A percentile compares a stretch with the other conserved stretches of the same genome.
These are phyloP conservation scores for Hypomecis punctinalis DNA, from an alignment of 2,888 invertebrate species.

Conservation along the genomic window DNA sequence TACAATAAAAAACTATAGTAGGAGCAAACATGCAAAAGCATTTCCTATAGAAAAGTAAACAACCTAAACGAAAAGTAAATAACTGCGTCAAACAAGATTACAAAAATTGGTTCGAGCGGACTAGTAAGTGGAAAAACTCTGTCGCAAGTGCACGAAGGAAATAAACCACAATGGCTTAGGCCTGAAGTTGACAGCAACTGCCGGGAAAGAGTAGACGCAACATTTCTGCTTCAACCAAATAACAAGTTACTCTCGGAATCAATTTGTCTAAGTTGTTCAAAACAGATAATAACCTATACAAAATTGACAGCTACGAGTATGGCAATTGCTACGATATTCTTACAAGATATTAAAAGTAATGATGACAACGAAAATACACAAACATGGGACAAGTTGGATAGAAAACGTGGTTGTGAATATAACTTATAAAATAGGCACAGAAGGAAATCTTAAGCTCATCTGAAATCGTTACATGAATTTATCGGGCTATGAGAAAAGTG, in stretches of 20 bases:
- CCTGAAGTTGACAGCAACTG: constrained; percentile 75
- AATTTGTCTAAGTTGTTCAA: constrained; percentile 37
- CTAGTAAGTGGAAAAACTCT: constrained; percentile 40
- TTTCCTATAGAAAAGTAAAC: neutral
- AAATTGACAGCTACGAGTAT: neutral
- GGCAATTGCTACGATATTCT: neutral
- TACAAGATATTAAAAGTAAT: no score
- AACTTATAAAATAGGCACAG: no score
- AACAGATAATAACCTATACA: neutral
- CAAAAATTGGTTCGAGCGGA: constrained; percentile 29
- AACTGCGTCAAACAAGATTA: constrained; percentile 2
- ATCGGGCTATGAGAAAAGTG: neutral
- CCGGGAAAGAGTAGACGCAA: constrained; percentile 50
- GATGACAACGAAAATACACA: no score
- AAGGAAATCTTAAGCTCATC: no score
- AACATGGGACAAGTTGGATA: no score
- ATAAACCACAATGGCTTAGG: constrained; percentile 61
- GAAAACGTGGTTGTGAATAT: no score
- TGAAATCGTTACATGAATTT: neutral
- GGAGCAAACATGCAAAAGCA: no score
- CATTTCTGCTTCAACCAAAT: constrained; percentile 48
- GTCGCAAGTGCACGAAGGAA: constrained; percentile 55
- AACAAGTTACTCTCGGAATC: constrained; percentile 42
- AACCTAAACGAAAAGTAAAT: neutral
- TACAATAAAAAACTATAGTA: no score